A percentile compares a stretch with the other conserved stretches of the same genome.
phyloP scores from a whole-genome alignment of 2,797 vertebrate species.

The Gymnoscopelus microlampas region DNA sequence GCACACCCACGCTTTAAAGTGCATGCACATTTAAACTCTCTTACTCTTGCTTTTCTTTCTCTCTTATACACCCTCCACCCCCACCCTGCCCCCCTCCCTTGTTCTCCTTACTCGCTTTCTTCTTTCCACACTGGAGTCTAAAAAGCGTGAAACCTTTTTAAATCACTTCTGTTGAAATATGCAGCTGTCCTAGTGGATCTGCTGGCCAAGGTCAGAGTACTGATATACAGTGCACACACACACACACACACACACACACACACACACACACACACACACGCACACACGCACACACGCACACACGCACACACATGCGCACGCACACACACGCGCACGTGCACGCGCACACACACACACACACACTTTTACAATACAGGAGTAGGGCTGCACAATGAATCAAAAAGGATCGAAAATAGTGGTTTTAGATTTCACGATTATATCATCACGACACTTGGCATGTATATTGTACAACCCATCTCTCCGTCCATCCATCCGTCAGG shows the following conservation, averaged over 20 bases:
- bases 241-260: constrained; percentile 3
- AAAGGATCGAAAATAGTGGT: too few species aligned
- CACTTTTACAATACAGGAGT: too few species aligned
- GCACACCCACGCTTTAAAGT: background rate
- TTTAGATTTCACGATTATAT: too few species aligned
- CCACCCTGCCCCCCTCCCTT: background rate
- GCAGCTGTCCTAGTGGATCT: constrained; percentile 17
- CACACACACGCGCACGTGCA: background rate
- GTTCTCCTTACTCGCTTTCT: background rate
- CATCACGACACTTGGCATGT: too few species aligned
- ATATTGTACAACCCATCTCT: too few species aligned
- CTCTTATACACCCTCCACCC: background rate
- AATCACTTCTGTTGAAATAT: constrained; percentile 20
- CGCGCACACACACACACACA: too few species aligned
- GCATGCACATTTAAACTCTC: background rate
- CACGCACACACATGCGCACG: constrained; percentile 5
- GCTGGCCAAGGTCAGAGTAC: constrained; percentile 43
- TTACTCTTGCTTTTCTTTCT: background rate
- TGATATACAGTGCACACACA: constrained; percentile 10
- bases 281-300: background rate
- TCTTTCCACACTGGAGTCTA: constrained; percentile 16
- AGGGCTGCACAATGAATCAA: too few species aligned
- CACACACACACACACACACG: constrained; percentile 9
- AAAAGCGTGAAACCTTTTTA: constrained; percentile 22
- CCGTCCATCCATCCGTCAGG: too few species aligned